phyloP scores from a whole-genome alignment of 2,113 vertebrate species.

The Myiozetetes cayanensis region DNA sequence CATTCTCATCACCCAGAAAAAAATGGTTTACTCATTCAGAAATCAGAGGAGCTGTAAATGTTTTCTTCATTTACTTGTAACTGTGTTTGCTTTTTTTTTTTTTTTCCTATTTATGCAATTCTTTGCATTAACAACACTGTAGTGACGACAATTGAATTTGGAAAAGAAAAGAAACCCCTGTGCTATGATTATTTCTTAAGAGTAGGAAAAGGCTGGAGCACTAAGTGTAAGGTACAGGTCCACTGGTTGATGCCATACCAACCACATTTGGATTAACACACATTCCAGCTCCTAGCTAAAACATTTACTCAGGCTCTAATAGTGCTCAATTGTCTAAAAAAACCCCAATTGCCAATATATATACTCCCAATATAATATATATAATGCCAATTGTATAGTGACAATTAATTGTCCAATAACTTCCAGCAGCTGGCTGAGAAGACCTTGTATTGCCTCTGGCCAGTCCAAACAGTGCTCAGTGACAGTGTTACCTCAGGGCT shows the following conservation, averaged over 20 bases:
- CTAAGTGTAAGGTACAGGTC: not conserved
- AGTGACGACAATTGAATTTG: not conserved
- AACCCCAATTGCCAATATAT: not conserved
- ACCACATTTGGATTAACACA: not conserved
- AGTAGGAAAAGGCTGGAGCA: not conserved
- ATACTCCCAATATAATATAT: fast-evolving
- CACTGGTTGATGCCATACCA: not conserved
- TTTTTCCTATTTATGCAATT: not conserved
- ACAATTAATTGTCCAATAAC: not conserved
- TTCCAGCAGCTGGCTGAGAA: not conserved
- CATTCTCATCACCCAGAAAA: not conserved
- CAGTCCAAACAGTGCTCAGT: not conserved
- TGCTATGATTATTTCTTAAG: not conserved
- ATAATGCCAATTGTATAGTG: not conserved
- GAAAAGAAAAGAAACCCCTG: not conserved
- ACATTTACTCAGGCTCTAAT: not conserved
- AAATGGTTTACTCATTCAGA: not conserved
- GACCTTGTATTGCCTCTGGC: not conserved
- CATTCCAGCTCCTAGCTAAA: not conserved
- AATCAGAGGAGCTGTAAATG: not conserved
- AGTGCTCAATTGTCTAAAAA: not conserved
- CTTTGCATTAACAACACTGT: not conserved
- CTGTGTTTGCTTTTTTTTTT: not conserved
- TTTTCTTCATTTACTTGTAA: not conserved
- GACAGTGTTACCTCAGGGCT: not conserved